These are phyloP conservation scores for Mayetiola destructor DNA, from an alignment of 2,888 invertebrate genomes.

Conservation along the genomic window DNA sequence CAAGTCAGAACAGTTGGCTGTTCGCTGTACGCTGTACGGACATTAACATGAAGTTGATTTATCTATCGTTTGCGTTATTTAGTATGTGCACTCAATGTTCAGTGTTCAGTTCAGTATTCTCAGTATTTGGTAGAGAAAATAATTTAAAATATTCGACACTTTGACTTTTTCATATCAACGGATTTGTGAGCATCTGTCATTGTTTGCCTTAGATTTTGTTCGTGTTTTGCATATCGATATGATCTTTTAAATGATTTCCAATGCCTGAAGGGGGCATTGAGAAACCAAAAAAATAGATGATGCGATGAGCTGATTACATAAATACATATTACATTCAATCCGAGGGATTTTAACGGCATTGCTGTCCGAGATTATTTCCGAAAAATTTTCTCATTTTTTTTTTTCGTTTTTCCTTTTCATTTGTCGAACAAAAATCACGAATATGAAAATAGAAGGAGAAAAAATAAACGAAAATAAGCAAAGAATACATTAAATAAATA, in stretches of 20 bases:
- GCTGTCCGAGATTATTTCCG: slow-evolving; percentile 4
- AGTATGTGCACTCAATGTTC: not conserved
- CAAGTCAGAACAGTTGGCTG: too few relatives aligned
- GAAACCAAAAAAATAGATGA: not conserved
- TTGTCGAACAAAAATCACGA: too few relatives aligned
- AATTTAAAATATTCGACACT: too few relatives aligned
- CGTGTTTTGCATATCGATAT: not conserved
- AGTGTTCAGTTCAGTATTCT: too few relatives aligned
- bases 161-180: too few relatives aligned
- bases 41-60: not conserved
- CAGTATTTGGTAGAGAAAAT: too few relatives aligned
- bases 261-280: not conserved
- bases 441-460: too few relatives aligned
- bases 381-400: not conserved
- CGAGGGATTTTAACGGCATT: slow-evolving; percentile 4
- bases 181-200: slow-evolving; percentile 10
- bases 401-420: too few relatives aligned
- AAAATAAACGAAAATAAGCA: too few relatives aligned
- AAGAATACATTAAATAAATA: too few relatives aligned
- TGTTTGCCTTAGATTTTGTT: not conserved
- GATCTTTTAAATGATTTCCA: slow-evolving; percentile 1
- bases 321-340: slow-evolving; percentile 6
- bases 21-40: too few relatives aligned
- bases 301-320: slow-evolving; percentile 1
- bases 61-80: not conserved